Evolutionary conservation across 2,797 vertebrate genomes (phyloP).

Genomic region (Poeciliopsis presidionis): DNA sequence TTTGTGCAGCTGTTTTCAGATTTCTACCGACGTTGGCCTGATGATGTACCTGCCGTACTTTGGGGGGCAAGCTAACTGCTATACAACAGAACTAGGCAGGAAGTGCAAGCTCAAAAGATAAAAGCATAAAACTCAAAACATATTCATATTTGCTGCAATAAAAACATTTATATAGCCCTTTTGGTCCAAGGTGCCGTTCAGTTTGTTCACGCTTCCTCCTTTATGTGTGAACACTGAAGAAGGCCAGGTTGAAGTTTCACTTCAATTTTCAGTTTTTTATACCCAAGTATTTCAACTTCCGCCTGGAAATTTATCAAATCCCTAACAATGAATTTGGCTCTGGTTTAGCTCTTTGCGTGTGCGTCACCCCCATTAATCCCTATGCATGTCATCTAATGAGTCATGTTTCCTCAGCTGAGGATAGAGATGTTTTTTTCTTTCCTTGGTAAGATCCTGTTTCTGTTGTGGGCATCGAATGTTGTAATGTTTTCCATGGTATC

Average conservation of each 20-base stretch:
- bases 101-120: no score
- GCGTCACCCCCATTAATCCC: background rate
- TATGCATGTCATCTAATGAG: background rate
- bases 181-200: background rate
- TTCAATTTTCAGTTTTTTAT: background rate
- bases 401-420: conserved; percentile 2
- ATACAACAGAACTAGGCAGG: no score
- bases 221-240: background rate
- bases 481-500: conserved; percentile 1
- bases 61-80: no score
- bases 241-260: background rate
- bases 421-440: background rate
- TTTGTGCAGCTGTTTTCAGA: background rate
- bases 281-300: background rate
- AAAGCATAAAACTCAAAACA: no score
- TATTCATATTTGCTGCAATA: no score
- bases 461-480: background rate
- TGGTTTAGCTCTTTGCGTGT: background rate
- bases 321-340: background rate
- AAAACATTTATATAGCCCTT: background rate
- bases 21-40: no score
- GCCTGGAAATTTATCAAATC: conserved; percentile 1
- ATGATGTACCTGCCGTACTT: no score
- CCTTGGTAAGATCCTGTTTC: background rate
- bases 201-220: background rate